Conservation (phyloP, 2,888 invertebrate genomes). For the Octonoba sinensis region DNA sequence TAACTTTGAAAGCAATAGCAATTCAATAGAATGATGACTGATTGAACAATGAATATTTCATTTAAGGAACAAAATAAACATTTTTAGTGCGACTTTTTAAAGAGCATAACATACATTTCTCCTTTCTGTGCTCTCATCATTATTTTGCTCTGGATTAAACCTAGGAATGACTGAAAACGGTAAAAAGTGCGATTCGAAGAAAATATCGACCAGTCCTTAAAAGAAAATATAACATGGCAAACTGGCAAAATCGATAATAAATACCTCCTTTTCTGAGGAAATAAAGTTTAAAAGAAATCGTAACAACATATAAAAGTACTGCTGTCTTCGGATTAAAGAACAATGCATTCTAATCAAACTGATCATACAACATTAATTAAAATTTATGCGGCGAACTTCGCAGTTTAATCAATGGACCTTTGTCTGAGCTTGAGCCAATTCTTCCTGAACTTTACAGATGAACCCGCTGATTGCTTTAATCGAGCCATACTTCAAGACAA, state of each 20-base stretch:
- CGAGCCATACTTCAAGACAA: slow-evolving; percentile 5
- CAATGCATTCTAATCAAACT: slow-evolving; percentile 33
- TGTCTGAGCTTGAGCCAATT: slow-evolving; percentile 13
- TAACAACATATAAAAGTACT: slow-evolving; percentile 16
- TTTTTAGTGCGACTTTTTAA: too few relatives aligned
- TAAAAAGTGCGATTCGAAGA: slow-evolving; percentile 14
- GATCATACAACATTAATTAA: slow-evolving; percentile 43
- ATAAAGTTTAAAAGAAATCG: background rate
- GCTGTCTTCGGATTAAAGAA: background rate
- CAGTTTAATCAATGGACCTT: slow-evolving; percentile 32
- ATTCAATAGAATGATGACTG: too few relatives aligned
- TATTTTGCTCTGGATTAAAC: slow-evolving; percentile 36
- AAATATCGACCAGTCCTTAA: background rate
- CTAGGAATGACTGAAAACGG: slow-evolving; percentile 11
- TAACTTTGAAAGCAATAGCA: too few relatives aligned
- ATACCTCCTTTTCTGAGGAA: slow-evolving; percentile 13
- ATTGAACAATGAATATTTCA: too few relatives aligned
- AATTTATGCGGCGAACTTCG: slow-evolving; percentile 15
- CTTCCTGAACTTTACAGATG: slow-evolving; percentile 16
- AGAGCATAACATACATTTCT: background rate
- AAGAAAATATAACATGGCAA: slow-evolving; percentile 20
- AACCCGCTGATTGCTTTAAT: slow-evolving; percentile 16
- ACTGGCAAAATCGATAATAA: slow-evolving; percentile 30
- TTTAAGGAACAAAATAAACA: too few relatives aligned
- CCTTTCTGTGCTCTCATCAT: slow-evolving; percentile 24